Evolutionary conservation across 2,113 vertebrate genomes (phyloP).

Genomic region (Hyla sarda): DNA sequence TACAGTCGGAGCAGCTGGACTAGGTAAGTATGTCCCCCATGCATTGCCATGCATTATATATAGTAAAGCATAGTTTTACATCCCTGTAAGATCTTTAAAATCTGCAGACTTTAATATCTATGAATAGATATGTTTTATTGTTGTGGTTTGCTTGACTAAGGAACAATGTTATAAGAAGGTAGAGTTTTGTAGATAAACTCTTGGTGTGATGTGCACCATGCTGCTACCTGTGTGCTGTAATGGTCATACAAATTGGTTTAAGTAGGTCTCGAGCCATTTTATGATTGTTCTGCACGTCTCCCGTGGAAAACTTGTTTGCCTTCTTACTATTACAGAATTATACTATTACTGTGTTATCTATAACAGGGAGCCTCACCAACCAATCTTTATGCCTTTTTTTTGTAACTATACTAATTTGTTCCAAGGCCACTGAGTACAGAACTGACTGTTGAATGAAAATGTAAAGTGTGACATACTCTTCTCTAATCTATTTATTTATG

Average conservation of each 20-base stretch:
- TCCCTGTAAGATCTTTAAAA: neutral
- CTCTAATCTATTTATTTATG: neutral
- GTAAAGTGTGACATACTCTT: neutral
- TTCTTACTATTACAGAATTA: neutral
- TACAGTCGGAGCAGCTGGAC: too few species aligned
- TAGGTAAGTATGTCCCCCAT: too few species aligned
- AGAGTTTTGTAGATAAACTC: neutral
- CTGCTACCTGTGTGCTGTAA: neutral
- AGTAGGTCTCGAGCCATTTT: neutral
- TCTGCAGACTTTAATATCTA: neutral
- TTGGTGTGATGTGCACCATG: neutral
- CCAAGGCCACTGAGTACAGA: neutral
- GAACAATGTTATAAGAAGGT: neutral
- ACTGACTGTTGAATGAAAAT: neutral
- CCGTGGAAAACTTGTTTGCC: neutral
- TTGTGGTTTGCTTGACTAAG: neutral
- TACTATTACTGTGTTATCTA: neutral
- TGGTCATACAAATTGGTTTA: neutral
- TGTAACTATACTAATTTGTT: conserved; percentile 11
- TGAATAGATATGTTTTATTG: neutral
- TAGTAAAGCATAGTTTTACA: too few species aligned
- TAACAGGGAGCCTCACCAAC: conserved; percentile 4
- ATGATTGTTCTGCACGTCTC: neutral
- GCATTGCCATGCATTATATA: too few species aligned
- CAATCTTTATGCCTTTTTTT: neutral